These are phyloP conservation scores for Drosophila jambulina DNA, from an alignment of 1,140 invertebrate species.

Conservation along the genomic window DNA sequence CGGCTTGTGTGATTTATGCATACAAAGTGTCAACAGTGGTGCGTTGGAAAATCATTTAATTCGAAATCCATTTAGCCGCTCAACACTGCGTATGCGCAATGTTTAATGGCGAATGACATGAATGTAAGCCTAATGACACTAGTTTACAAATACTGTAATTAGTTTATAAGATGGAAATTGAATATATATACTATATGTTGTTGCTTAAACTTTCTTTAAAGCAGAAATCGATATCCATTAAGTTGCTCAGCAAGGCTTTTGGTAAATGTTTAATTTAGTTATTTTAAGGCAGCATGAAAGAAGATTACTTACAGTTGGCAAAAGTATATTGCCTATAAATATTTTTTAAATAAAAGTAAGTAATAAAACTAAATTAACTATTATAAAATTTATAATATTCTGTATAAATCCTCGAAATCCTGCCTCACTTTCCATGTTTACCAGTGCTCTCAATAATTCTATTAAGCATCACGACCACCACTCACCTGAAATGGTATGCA, in stretches of 20 bases:
- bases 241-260: background rate
- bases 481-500: conserved; percentile 92
- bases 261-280: background rate
- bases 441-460: background rate
- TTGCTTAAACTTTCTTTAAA: background rate
- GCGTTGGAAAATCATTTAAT: conserved; percentile 16
- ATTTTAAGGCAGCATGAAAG: background rate
- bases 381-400: too few species aligned
- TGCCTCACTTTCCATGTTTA: background rate
- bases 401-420: background rate
- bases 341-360: background rate
- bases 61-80: conserved; percentile 13
- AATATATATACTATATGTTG: background rate
- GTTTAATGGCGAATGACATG: conserved; percentile 38
- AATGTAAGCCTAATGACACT: conserved; percentile 11
- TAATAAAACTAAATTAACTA: fast-evolving
- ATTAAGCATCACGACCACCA: conserved; percentile 7
- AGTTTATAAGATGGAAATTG: background rate
- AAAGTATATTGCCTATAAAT: background rate
- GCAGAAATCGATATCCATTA: background rate
- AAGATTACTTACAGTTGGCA: background rate
- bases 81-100: conserved; percentile 57
- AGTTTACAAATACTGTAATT: background rate
- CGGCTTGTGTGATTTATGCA: conserved; percentile 39
- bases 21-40: background rate